A percentile compares a stretch with the other conserved stretches of the same genome.
Evolutionary conservation across 2,113 vertebrate genomes (phyloP).

Genomic region (Poecilia latipinna): DNA sequence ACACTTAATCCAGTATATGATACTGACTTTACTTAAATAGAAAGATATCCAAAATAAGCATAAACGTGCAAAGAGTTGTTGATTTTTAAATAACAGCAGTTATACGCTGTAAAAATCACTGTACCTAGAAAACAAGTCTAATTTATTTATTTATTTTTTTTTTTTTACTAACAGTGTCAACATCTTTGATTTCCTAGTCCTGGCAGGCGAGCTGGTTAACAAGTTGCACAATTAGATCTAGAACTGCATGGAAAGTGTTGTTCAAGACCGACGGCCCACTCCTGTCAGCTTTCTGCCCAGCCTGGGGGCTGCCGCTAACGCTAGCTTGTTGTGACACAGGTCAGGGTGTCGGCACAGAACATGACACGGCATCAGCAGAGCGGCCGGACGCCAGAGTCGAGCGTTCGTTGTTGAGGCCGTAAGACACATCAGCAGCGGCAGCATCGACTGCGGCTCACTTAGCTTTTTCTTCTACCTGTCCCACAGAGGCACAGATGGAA

Average conservation of each 20-base stretch:
- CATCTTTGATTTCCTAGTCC: slow-evolving; percentile 8
- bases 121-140: no score
- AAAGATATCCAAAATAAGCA: neutral
- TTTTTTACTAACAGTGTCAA: slow-evolving; percentile 42
- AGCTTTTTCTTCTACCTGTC: slow-evolving; percentile 36
- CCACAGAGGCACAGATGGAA: slow-evolving; percentile 13
- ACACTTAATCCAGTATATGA: neutral
- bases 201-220: slow-evolving; percentile 21
- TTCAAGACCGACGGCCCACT: slow-evolving; percentile 74
- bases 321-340: slow-evolving; percentile 71
- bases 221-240: slow-evolving; percentile 49
- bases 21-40: neutral
- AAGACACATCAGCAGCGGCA: neutral
- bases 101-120: no score
- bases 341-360: slow-evolving; percentile 67
- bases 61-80: neutral
- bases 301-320: slow-evolving; percentile 40
- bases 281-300: slow-evolving; percentile 67
- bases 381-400: slow-evolving; percentile 38
- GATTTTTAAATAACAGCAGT: no score
- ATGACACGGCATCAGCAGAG: slow-evolving; percentile 56
- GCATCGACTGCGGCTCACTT: slow-evolving; percentile 1
- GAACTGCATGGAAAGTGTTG: slow-evolving; percentile 53
- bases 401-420: neutral
- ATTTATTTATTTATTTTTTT: neutral